Evolutionary conservation across 2,797 vertebrate species (phyloP), one percentile per base, ranked within the genome.

Genomic region (Hippoglossus hippoglossus): DNA sequence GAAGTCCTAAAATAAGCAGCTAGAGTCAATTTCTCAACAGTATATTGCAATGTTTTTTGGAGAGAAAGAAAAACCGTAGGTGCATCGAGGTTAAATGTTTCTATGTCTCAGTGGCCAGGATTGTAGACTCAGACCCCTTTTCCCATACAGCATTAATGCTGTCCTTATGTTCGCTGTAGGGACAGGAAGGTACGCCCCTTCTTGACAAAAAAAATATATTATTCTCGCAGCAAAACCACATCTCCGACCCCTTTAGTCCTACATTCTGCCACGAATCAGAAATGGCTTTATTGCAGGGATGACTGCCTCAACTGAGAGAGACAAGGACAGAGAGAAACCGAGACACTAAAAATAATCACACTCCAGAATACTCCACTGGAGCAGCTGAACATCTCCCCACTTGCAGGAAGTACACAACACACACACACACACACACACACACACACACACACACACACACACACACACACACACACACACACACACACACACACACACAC

Each of bases 331-430:
- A 77, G 56, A 67, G 60, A 80, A 71, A 80, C 66, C 54, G 60
- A 79, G 68, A 77, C 73, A 73, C 82, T 87, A 86, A 86, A 83
- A 90, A 91, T 88, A 92, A 85, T 80, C 81, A 63, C 77, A 79
- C 84, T 86, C 71, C 73, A 80, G 73, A 71, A 79, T 51, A 83
- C 86, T 88, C 76, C 49, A 58, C 66, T 79, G 68, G 73, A 73
- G 66, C 57, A 68, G 52, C 56, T 54, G 6, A 61, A 74, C 31
- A 7, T 80, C 81, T 78, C 77, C 50, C 72, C 73, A 65, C 74
- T 89, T 75, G 28, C 80, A 78, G 66, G 81, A 88, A 85, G 69
- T 55, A 56, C 78, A 86, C 82, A 66, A 65, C 47, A 78, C 24
- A 2, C 31, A 78, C 66, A 78, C 24, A 2, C 39, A 78, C 66